Evolutionary conservation across 2,797 vertebrate species (phyloP).

Genomic region (Corythornis leucogaster): DNA sequence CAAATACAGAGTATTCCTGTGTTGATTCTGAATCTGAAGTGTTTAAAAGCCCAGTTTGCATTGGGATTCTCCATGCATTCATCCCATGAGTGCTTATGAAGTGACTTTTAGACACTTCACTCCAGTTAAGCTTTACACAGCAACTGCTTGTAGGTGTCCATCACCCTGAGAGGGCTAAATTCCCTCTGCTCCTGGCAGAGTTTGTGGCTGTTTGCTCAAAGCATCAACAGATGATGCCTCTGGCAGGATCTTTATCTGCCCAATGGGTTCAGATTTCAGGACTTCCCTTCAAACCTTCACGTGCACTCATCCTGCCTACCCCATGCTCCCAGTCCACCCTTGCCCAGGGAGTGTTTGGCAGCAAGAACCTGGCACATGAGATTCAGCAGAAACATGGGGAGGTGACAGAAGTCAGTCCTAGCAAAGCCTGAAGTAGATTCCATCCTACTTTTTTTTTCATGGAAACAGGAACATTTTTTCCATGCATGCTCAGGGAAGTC

Average conservation of each 20-base stretch:
- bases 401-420: neutral
- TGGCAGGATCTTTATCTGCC: neutral
- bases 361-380: neutral
- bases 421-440: neutral
- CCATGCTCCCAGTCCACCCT: rapidly evolving
- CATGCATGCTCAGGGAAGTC: neutral
- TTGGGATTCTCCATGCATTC: neutral
- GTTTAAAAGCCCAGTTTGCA: neutral
- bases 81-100: neutral
- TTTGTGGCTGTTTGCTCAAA: neutral
- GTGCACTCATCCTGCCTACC: neutral
- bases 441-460: neutral
- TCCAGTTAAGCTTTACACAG: neutral
- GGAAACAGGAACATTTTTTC: conserved; percentile 13
- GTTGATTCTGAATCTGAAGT: neutral
- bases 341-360: neutral
- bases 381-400: neutral
- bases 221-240: rapidly evolving
- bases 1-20: no score
- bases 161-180: neutral
- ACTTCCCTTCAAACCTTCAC: neutral
- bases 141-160: neutral
- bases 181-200: neutral
- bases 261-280: neutral
- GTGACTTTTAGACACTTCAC: neutral